phyloP scores from a whole-genome alignment of 2,797 vertebrate species.

The Pipistrellus pygmaeus region DNA sequence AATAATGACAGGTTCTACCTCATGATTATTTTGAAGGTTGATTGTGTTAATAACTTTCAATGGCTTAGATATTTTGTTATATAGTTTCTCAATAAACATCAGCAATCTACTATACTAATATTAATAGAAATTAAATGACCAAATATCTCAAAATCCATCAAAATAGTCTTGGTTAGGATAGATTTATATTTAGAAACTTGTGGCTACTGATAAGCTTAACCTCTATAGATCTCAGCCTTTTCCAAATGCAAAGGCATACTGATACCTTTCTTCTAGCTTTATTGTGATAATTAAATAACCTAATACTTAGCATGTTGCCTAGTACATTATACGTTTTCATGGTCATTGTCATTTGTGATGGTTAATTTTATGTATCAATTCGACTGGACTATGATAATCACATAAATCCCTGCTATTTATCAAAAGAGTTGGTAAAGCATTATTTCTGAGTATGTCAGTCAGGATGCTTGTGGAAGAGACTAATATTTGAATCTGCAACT shows the following conservation, averaged over 20 bases:
- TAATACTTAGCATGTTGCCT: not conserved
- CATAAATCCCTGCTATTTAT: not conserved
- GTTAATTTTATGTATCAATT: not conserved
- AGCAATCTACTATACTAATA: not conserved
- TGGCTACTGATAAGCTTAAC: not conserved
- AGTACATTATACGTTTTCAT: not conserved
- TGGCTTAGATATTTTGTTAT: not conserved
- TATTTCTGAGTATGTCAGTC: not conserved
- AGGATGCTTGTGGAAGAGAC: not conserved
- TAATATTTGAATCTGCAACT: not conserved
- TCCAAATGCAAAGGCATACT: not conserved
- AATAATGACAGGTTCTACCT: not conserved
- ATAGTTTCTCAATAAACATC: not conserved
- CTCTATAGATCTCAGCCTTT: not conserved
- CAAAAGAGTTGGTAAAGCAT: not conserved
- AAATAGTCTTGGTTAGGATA: not conserved
- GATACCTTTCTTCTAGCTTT: not conserved
- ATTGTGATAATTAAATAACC: not conserved
- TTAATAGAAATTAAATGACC: not conserved
- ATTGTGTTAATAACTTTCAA: not conserved
- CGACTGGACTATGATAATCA: not conserved
- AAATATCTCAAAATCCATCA: not conserved
- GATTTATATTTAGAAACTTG: not conserved
- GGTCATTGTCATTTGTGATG: not conserved
- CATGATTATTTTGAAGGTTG: not conserved